Conservation (phyloP, 1,140 invertebrate genomes). For the Ylistrum balloti region DNA sequence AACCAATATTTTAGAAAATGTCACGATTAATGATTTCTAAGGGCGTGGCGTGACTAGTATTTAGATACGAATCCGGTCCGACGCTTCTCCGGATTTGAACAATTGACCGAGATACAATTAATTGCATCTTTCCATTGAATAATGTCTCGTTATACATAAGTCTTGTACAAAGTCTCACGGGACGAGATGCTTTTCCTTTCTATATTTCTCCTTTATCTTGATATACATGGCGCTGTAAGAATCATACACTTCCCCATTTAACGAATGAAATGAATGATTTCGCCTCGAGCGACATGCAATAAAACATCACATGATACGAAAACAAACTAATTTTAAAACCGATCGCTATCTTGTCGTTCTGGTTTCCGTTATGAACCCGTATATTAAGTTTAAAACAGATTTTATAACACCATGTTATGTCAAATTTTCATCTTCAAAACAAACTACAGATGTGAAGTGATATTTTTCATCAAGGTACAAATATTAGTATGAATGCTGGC, state of each 20-base stretch:
- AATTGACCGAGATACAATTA: conserved; percentile 35
- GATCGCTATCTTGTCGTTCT: background rate
- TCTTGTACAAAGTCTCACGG: background rate
- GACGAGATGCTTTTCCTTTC: background rate
- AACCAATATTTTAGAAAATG: conserved; percentile 8
- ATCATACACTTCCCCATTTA: background rate
- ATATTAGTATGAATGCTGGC: background rate
- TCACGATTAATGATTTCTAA: background rate
- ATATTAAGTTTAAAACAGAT: too few relatives aligned
- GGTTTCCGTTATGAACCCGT: background rate
- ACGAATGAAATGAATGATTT: background rate
- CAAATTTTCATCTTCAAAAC: background rate
- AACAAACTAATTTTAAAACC: conserved; percentile 18
- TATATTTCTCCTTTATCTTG: background rate
- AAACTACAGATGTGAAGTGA: background rate
- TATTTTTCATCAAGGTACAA: background rate
- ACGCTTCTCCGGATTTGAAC: conserved; percentile 37
- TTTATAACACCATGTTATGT: background rate
- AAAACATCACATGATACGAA: background rate
- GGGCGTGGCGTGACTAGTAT: background rate
- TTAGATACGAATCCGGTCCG: conserved; percentile 13
- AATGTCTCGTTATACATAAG: background rate
- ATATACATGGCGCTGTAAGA: background rate
- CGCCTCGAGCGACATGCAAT: background rate
- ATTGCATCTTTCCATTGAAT: background rate